These are phyloP conservation scores for Listrodromus nycthemerus DNA, from an alignment of 2,888 invertebrate genomes.

Conservation along the genomic window DNA sequence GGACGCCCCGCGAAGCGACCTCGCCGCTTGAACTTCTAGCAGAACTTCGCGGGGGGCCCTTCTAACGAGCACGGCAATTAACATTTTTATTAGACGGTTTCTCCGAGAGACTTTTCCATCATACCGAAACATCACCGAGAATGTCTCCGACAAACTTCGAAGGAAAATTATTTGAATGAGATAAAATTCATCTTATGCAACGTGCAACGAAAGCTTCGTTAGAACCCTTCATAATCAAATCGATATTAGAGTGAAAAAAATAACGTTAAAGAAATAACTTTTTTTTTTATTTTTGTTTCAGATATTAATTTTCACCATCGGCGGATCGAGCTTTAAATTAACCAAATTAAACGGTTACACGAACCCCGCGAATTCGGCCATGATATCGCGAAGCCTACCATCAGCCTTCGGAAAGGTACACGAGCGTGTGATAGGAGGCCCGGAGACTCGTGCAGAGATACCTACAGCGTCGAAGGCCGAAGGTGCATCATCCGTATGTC, in stretches of 20 bases:
- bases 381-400: neutral
- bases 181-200: neutral
- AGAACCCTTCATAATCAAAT: too few species aligned
- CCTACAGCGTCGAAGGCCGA: slow-evolving; percentile 11
- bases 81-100: slow-evolving; percentile 83
- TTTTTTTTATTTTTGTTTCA: neutral
- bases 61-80: slow-evolving; percentile 84
- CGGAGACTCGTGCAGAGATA: slow-evolving; percentile 33
- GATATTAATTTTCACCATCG: slow-evolving; percentile 2
- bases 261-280: neutral
- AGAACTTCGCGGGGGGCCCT: slow-evolving; percentile 80
- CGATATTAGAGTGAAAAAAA: neutral
- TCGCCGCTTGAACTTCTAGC: slow-evolving; percentile 81
- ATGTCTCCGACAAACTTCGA: neutral
- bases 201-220: neutral
- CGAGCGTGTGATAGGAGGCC: neutral
- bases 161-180: neutral
- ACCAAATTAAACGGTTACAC: neutral
- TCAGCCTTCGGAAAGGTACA: neutral
- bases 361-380: neutral
- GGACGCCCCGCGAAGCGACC: slow-evolving; percentile 83
- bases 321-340: neutral
- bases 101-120: slow-evolving; percentile 61
- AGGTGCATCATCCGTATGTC: slow-evolving; percentile 12
- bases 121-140: slow-evolving; percentile 6